Base-by-base conservation (phyloP, 2,797 vertebrate genomes). In the Pangasius macronema region DNA sequence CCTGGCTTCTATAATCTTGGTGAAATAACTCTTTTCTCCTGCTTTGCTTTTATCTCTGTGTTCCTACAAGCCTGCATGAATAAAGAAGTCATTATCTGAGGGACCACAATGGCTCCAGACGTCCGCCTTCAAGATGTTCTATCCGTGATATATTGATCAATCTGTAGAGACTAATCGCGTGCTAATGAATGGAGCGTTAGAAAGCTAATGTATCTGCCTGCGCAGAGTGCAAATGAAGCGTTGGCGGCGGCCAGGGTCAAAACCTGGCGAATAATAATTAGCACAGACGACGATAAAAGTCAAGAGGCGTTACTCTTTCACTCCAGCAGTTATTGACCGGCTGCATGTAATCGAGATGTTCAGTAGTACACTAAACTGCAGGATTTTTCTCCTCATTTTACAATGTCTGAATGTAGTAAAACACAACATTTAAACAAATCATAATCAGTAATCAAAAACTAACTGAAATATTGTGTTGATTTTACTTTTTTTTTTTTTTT, bases 61-160 rank as follows among this genome's bases (percentile, higher is more conserved):
- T 98, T 97, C 96, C 95, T 98, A 98, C 97, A 98, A 97, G 97
- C 96, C 93, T 92, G 94, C 95, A 94, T 98, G 97, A 98, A 98
- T 97, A 97, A 97, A 96, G 95, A 96, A 96, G 95, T 96, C 96
- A 97, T 98, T 98, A 98, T 98, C 97, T 97, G 95, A 90, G 92
- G 94, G 91, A 94, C 96, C 96, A 97, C 97, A 97, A 97, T 96
- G 95, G 96, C 95, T 94, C 95, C 97, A 97, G 97, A 97, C 96
- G 94, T 96, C 95, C 96, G 95, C 96, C 95, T 97, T 97, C 96
- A 97, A 97, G 96, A 97, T 95, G 96, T 96, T 97, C 96, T 96
- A 96, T 97, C 96, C 96, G 97, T 98, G 97, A 98, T 98, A 97
- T 97, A 97, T 97, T 97, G 98, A 98, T 98, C 96, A 95, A 96